Evolutionary conservation across 2,888 invertebrate species (phyloP).

Genomic region (Trichopria drosophilae): DNA sequence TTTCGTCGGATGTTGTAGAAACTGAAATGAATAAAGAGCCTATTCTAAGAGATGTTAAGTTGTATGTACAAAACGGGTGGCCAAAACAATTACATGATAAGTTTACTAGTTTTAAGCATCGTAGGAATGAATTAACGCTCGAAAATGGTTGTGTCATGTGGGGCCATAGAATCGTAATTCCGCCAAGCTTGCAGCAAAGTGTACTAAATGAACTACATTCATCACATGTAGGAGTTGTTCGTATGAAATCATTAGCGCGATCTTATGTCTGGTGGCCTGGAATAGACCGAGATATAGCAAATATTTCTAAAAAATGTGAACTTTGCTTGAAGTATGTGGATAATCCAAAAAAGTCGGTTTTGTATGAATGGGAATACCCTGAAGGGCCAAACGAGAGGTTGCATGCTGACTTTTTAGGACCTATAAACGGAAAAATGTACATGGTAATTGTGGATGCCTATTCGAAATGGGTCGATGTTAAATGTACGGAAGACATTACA

Average conservation of each 20-base stretch:
- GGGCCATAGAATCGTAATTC: too few species aligned
- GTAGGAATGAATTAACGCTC: conserved; percentile 1
- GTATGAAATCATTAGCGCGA: too few species aligned
- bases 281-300: too few species aligned
- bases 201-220: conserved; percentile 17
- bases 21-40: not conserved
- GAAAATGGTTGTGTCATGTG: conserved; percentile 1
- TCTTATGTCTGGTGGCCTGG: too few species aligned
- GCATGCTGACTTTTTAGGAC: conserved; percentile 17
- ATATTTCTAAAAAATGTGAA: not conserved
- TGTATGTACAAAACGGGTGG: conserved; percentile 8
- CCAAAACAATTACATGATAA: not conserved
- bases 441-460: conserved; percentile 33
- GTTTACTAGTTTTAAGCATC: conserved; percentile 7
- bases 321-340: not conserved
- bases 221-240: conserved; percentile 15
- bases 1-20: not conserved
- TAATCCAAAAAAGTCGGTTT: conserved; percentile 5
- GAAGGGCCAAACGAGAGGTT: conserved; percentile 6
- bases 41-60: not conserved
- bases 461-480: conserved; percentile 15
- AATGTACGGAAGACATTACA: conserved; percentile 16
- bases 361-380: conserved; percentile 13
- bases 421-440: conserved; percentile 33
- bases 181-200: not conserved